phyloP scores from a whole-genome alignment of 2,888 invertebrate genomes.

The Candidula unifasciata region DNA sequence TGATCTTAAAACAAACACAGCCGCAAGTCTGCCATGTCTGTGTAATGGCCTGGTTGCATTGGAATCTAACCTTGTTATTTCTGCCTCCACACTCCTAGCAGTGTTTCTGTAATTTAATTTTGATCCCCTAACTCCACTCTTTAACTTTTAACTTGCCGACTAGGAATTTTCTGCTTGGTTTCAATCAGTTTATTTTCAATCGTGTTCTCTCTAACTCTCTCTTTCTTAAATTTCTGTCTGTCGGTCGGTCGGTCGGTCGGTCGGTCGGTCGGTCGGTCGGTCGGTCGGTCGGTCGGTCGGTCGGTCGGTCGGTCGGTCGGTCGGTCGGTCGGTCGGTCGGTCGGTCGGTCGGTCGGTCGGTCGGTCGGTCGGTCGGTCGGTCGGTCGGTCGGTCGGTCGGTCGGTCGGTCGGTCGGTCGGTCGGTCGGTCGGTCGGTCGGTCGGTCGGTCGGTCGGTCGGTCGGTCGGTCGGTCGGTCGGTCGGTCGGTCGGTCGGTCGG shows the following conservation, averaged over 20 bases:
- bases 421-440: background rate
- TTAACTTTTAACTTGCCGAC: too few relatives aligned
- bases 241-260: background rate
- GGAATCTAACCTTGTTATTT: too few relatives aligned
- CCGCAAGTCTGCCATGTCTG: too few relatives aligned
- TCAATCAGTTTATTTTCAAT: too few relatives aligned
- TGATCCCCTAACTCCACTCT: too few relatives aligned
- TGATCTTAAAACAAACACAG: too few relatives aligned
- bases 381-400: background rate
- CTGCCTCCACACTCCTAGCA: too few relatives aligned
- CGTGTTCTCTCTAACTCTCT: too few relatives aligned
- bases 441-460: background rate
- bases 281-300: constrained; percentile 12
- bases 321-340: constrained; percentile 5
- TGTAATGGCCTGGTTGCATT: too few relatives aligned
- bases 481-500: constrained; percentile 5
- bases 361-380: background rate
- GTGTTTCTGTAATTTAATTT: too few relatives aligned
- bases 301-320: constrained; percentile 15
- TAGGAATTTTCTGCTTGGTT: too few relatives aligned
- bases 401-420: background rate
- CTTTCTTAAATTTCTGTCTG: too few relatives aligned
- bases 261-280: background rate
- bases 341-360: background rate
- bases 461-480: background rate